Evolutionary conservation across 2,888 invertebrate genomes (phyloP).

Genomic region (Cryptocephalus primarius): DNA sequence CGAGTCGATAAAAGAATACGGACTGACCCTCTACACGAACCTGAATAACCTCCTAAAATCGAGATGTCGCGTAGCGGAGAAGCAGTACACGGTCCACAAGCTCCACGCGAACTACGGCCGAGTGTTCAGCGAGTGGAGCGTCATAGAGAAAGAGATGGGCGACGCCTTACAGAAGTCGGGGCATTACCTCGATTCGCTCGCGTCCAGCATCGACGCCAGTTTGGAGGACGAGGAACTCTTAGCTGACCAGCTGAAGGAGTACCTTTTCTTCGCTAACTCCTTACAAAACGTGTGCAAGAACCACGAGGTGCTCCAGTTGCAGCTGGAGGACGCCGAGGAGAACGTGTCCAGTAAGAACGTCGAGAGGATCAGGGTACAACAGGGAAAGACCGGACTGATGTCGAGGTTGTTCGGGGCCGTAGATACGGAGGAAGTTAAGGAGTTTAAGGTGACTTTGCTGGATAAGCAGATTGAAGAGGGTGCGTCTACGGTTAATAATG

Average conservation of each 20-base stretch:
- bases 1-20: constrained; percentile 65
- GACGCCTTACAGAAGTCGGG: constrained; percentile 63
- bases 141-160: constrained; percentile 65
- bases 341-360: constrained; percentile 38
- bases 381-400: constrained; percentile 62
- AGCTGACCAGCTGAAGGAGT: constrained; percentile 76
- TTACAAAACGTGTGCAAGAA: constrained; percentile 54
- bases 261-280: constrained; percentile 65
- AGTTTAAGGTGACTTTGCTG: constrained; percentile 53
- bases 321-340: constrained; percentile 61
- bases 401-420: constrained; percentile 63
- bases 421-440: constrained; percentile 65
- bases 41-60: constrained; percentile 48
- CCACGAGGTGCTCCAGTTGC: constrained; percentile 61
- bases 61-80: constrained; percentile 61
- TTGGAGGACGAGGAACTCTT: constrained; percentile 75
- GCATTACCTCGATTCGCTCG: constrained; percentile 46
- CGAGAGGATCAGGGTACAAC: constrained; percentile 46
- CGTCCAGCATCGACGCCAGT: constrained; percentile 31
- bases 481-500: constrained; percentile 45
- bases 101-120: constrained; percentile 67
- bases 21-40: constrained; percentile 55
- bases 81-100: constrained; percentile 66
- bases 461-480: constrained; percentile 57
- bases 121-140: constrained; percentile 65